Evolutionary conservation across 2,797 vertebrate species (phyloP).

Genomic region (Sebastes itinus): DNA sequence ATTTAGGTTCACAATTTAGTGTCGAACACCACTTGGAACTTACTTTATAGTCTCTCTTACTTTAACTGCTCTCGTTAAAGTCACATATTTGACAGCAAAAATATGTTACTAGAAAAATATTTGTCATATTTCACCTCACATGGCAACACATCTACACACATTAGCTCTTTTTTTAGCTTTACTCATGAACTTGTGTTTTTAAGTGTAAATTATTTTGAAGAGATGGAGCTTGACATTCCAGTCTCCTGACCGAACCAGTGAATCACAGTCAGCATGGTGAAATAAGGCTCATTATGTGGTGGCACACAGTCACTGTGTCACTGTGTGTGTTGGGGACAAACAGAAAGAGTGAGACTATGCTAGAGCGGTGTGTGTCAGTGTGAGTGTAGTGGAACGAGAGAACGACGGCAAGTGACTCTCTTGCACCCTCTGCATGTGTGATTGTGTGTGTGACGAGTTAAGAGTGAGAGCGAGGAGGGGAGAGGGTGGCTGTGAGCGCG

Average conservation of each 20-base stretch:
- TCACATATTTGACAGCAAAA: background rate
- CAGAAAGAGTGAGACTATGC: conserved; percentile 16
- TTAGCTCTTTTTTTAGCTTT: background rate
- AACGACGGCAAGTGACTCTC: conserved; percentile 47
- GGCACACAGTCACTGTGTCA: conserved; percentile 14
- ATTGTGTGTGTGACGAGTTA: conserved; percentile 52
- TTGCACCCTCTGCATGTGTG: conserved; percentile 50
- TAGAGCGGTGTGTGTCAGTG: background rate
- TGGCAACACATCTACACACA: background rate
- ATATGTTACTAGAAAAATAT: background rate
- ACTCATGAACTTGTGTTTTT: background rate
- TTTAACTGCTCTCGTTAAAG: background rate
- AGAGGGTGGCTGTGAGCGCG: conserved; percentile 16
- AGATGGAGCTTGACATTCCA: conserved; percentile 39
- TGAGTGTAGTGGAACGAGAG: conserved; percentile 22
- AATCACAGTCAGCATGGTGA: conserved; percentile 59
- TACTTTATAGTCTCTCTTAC: background rate
- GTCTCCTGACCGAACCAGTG: conserved; percentile 49
- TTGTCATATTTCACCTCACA: background rate
- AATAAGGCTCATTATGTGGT: conserved; percentile 57
- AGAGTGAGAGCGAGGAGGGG: background rate
- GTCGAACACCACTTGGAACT: background rate
- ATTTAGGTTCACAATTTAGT: background rate
- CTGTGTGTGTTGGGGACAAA: conserved; percentile 7
- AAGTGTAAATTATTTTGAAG: conserved; percentile 14